Percentiles rank a stretch among this genome's conserved stretches.
Evolutionary conservation across 2,113 vertebrate species (phyloP).

Genomic region (Neolamprologus sp.): DNA sequence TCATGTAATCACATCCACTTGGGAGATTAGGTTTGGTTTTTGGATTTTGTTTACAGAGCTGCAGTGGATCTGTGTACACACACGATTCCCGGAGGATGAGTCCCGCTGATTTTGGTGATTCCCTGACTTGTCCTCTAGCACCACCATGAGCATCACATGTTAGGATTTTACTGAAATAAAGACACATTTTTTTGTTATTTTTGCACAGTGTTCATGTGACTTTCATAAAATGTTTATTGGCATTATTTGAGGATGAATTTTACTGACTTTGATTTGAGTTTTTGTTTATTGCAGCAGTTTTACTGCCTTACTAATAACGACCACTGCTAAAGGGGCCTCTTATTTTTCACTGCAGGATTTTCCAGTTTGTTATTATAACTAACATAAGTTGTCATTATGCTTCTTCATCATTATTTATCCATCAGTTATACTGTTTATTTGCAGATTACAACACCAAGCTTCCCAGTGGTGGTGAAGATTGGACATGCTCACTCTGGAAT

Average conservation of each 20-base stretch:
- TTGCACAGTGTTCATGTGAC: background rate
- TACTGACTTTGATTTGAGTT: background rate
- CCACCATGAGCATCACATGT: background rate
- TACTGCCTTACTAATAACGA: background rate
- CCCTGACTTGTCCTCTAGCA: background rate
- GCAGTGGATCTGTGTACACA: background rate
- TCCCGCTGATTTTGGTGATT: background rate
- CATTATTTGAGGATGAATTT: background rate
- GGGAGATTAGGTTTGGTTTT: background rate
- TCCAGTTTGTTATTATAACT: background rate
- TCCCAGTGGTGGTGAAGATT: slow-evolving; percentile 98
- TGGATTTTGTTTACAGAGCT: background rate
- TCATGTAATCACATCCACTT: background rate
- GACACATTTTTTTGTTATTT: background rate
- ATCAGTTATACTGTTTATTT: slow-evolving; percentile 7
- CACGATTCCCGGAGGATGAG: background rate
- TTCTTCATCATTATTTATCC: background rate
- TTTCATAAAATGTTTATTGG: background rate
- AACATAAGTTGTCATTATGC: background rate
- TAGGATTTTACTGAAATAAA: background rate
- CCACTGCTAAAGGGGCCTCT: background rate
- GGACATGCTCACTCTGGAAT: slow-evolving; percentile 98
- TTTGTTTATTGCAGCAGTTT: background rate
- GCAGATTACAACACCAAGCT: slow-evolving; percentile 91
- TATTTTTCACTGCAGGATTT: background rate